Percentiles rank a stretch among this genome's conserved stretches.
Conservation (phyloP, 2,888 invertebrate genomes). For the Drosophila buzzatii region DNA sequence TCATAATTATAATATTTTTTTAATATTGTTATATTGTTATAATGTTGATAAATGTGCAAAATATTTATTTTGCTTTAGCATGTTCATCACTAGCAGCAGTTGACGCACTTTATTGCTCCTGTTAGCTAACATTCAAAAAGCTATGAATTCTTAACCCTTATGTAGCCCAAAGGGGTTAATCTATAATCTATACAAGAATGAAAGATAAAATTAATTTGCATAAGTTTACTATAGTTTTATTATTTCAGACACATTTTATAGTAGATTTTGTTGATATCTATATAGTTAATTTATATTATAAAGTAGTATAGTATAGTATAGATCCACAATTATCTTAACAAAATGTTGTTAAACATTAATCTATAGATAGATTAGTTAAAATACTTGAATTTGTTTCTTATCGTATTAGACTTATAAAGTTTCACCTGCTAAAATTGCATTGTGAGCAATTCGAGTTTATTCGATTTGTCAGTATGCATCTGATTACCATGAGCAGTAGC, state of each 20-base stretch:
- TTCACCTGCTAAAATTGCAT: constrained; percentile 32
- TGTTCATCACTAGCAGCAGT: neutral
- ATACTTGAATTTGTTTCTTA: constrained; percentile 36
- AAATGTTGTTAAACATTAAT: constrained; percentile 23
- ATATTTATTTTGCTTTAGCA: neutral
- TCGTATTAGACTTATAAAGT: constrained; percentile 15
- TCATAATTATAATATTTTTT: too few relatives aligned
- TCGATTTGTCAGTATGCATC: constrained; percentile 35
- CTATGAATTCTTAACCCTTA: constrained; percentile 11
- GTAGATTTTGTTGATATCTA: neutral
- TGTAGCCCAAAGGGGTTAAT: neutral
- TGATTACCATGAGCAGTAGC: constrained; percentile 31
- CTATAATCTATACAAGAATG: neutral
- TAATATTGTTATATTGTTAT: too few relatives aligned
- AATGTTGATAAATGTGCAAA: neutral
- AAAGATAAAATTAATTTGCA: neutral
- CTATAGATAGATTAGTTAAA: constrained; percentile 38
- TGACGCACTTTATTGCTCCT: constrained; percentile 45
- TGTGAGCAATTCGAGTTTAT: neutral
- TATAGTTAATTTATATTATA: neutral
- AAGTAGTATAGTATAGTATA: neutral
- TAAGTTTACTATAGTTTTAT: neutral
- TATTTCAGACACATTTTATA: neutral
- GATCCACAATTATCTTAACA: neutral
- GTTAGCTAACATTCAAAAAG: constrained; percentile 26